phyloP scores from a whole-genome alignment of 2,888 invertebrate genomes.

The Hymenopus coronatus region DNA sequence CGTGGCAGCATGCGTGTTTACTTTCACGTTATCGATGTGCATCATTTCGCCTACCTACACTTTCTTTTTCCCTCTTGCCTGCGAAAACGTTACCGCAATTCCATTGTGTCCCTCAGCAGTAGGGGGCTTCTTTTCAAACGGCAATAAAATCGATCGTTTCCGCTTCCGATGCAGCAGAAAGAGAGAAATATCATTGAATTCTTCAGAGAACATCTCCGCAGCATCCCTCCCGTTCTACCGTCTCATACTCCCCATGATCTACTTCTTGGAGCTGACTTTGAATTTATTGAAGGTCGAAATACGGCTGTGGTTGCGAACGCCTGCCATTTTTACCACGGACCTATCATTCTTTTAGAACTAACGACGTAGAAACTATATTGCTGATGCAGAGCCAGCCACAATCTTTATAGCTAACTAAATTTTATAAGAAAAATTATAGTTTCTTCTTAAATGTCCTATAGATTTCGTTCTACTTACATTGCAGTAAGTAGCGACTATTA shows the following conservation, averaged over 20 bases:
- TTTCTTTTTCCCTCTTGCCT: background rate
- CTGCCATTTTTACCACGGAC: background rate
- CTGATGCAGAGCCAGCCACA: background rate
- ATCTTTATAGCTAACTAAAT: too few relatives aligned
- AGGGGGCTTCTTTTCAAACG: background rate
- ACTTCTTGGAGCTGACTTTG: background rate
- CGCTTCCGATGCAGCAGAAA: background rate
- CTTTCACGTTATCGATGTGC: background rate
- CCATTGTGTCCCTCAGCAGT: background rate
- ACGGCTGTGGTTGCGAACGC: background rate
- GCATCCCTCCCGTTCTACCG: too few relatives aligned
- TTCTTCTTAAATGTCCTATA: too few relatives aligned
- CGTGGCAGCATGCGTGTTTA: background rate
- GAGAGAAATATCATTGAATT: background rate
- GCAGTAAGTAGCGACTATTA: too few relatives aligned
- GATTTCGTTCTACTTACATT: too few relatives aligned
- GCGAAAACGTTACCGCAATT: background rate
- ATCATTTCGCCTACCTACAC: background rate
- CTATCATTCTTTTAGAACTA: background rate
- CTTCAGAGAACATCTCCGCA: background rate
- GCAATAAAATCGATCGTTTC: background rate
- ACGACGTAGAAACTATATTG: background rate
- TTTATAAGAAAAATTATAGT: too few relatives aligned
- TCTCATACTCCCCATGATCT: background rate
- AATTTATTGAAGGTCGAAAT: background rate